Evolutionary conservation across 2,797 vertebrate species (phyloP).

Genomic region (Diplodus sargus): DNA sequence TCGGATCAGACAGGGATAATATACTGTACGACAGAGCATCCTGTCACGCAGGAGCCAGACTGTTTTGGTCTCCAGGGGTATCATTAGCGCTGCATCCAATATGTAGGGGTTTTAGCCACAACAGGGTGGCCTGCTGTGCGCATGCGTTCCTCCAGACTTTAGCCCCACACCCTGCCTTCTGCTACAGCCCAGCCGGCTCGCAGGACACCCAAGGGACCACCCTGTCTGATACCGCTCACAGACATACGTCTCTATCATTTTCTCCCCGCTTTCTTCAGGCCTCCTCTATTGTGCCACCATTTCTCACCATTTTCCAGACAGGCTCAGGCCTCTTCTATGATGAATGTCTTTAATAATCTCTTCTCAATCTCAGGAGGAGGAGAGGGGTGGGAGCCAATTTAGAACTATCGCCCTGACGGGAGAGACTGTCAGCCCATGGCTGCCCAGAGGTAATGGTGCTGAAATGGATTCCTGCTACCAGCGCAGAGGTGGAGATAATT

Average conservation of each 20-base stretch:
- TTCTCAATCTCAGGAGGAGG: slow-evolving; percentile 80
- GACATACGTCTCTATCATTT: slow-evolving; percentile 47
- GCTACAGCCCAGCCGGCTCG: slow-evolving; percentile 45
- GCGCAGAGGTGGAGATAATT: slow-evolving; percentile 79
- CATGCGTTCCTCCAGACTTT: slow-evolving; percentile 59
- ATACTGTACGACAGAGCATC: slow-evolving; percentile 40
- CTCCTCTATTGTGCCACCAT: slow-evolving; percentile 37
- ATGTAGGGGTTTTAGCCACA: slow-evolving; percentile 65
- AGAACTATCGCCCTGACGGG: slow-evolving; percentile 76
- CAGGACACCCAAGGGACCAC: slow-evolving; percentile 60
- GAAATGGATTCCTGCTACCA: slow-evolving; percentile 81
- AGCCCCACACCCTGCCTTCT: slow-evolving; percentile 56
- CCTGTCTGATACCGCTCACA: slow-evolving; percentile 50
- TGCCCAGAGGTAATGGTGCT: slow-evolving; percentile 74
- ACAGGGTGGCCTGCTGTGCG: slow-evolving; percentile 50
- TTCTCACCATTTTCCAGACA: slow-evolving; percentile 69
- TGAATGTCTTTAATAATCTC: slow-evolving; percentile 84
- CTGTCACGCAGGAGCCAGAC: slow-evolving; percentile 66
- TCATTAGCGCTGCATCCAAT: slow-evolving; percentile 77
- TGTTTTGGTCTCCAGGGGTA: slow-evolving; percentile 69
- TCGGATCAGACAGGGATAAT: slow-evolving; percentile 50
- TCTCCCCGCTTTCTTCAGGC: slow-evolving; percentile 34
- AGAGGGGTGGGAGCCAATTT: slow-evolving; percentile 81
- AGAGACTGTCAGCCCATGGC: slow-evolving; percentile 73
- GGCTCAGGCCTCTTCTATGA: slow-evolving; percentile 68